Evolutionary conservation across 2,113 vertebrate species (phyloP).

Genomic region (Ornithorhynchus anatinus): DNA sequence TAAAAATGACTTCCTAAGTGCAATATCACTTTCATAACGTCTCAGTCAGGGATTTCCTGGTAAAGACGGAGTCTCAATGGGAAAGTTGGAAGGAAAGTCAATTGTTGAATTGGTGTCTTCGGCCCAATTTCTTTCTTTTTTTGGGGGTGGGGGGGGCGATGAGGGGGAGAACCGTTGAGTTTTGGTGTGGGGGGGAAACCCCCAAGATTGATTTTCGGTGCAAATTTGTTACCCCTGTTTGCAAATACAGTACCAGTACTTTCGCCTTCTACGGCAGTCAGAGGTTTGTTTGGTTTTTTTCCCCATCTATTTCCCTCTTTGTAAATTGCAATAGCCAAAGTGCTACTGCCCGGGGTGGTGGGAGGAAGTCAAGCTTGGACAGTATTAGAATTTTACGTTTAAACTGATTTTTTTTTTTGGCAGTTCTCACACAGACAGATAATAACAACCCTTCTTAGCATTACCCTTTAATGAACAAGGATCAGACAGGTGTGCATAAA

Average conservation of each 20-base stretch:
- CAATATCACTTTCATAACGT: constrained; percentile 70
- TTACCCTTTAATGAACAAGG: constrained; percentile 93
- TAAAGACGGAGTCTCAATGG: constrained; percentile 59
- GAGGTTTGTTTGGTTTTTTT: constrained; percentile 67
- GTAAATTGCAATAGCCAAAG: constrained; percentile 78
- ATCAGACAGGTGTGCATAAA: constrained; percentile 93
- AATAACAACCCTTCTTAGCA: constrained; percentile 89
- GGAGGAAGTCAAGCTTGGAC: constrained; percentile 79
- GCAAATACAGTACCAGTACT: constrained; percentile 68
- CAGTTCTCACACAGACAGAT: constrained; percentile 83
- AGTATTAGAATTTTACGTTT: constrained; percentile 76
- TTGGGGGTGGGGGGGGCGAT: constrained; percentile 53
- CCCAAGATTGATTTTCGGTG: constrained; percentile 43
- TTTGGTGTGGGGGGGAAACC: no score
- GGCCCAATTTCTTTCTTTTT: constrained; percentile 53
- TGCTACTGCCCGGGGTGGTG: constrained; percentile 75
- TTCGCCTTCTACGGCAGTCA: constrained; percentile 82
- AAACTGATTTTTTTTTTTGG: constrained; percentile 74
- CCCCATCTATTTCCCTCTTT: constrained; percentile 52
- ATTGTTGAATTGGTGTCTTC: constrained; percentile 19
- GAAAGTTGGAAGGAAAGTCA: constrained; percentile 48
- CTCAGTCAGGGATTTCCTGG: constrained; percentile 76
- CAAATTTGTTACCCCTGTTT: constrained; percentile 64
- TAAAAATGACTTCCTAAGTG: constrained; percentile 79
- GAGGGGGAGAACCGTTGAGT: no score